Conservation (phyloP, 2,113 vertebrate species). For the Zosterops hypoxanthus region DNA sequence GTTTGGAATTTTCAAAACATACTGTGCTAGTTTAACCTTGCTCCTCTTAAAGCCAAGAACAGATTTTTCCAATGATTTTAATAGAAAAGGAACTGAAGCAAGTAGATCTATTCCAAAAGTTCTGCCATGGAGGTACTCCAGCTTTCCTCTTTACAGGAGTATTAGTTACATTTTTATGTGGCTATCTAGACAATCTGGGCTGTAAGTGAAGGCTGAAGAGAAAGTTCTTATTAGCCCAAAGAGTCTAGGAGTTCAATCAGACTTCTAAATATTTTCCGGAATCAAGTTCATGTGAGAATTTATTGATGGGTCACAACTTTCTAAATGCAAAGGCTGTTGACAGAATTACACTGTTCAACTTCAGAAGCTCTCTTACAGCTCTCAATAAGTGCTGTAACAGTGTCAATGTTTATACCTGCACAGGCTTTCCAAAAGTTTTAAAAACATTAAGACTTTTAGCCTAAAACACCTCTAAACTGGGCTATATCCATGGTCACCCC, state of each 20-base stretch:
- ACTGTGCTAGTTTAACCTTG: slow-evolving; percentile 31
- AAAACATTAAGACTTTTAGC: not conserved
- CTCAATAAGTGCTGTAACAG: not conserved
- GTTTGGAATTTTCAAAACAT: slow-evolving; percentile 37
- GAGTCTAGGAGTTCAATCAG: not conserved
- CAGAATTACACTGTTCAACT: not conserved
- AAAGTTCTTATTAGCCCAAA: not conserved
- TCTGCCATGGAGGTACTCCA: not conserved
- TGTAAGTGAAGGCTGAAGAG: not conserved
- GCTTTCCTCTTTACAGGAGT: not conserved
- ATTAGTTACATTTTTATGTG: not conserved
- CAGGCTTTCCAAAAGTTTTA: not conserved
- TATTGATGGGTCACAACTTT: not conserved
- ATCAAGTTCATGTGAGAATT: not conserved
- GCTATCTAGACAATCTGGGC: not conserved
- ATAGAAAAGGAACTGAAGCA: not conserved
- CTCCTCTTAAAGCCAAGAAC: slow-evolving; percentile 9
- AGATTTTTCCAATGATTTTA: slow-evolving; percentile 27
- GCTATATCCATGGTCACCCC: not conserved
- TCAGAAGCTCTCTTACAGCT: not conserved
- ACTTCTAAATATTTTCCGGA: not conserved
- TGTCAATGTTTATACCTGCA: not conserved
- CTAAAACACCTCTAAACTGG: not conserved
- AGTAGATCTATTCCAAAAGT: not conserved
- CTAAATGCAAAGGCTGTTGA: not conserved